These are phyloP conservation scores for Setophaga kirtlandii DNA, from an alignment of 2,113 vertebrate species.

Conservation along the genomic window DNA sequence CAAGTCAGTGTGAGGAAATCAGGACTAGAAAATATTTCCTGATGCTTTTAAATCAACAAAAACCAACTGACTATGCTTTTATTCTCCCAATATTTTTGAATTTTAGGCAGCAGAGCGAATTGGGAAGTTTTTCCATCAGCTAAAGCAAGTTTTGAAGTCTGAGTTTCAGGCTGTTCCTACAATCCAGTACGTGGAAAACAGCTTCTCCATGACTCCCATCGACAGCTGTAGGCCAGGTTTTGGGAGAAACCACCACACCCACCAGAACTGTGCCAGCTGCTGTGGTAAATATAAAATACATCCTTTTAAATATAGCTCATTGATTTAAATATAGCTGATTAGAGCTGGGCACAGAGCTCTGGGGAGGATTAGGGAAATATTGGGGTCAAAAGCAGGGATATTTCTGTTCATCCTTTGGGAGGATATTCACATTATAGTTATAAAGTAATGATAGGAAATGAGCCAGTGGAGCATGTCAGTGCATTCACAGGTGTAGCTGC, in stretches of 20 bases:
- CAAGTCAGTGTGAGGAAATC: background rate
- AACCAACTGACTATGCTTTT: fast-evolving
- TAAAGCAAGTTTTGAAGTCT: background rate
- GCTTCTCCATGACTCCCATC: constrained; percentile 59
- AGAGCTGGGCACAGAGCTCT: background rate
- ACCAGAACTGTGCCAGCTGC: constrained; percentile 70
- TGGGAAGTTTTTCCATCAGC: constrained; percentile 65
- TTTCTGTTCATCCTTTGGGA: background rate
- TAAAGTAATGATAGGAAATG: background rate
- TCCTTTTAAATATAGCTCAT: background rate
- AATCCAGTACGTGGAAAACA: constrained; percentile 71
- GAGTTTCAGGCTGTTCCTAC: background rate
- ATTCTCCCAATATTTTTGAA: background rate
- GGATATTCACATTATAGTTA: background rate
- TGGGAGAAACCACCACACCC: constrained; percentile 69
- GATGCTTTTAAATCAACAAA: background rate
- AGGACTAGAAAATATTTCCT: background rate
- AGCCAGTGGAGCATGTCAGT: background rate
- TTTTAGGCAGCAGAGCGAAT: constrained; percentile 70
- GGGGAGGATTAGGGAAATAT: background rate
- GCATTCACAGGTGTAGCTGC: background rate
- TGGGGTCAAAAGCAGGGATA: background rate
- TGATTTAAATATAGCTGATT: background rate
- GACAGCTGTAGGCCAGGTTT: constrained; percentile 78
- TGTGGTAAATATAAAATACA: constrained; percentile 67